Evolutionary conservation across 1,140 invertebrate species (phyloP).

Genomic region (Hermatobates lingyangjiaoensis): DNA sequence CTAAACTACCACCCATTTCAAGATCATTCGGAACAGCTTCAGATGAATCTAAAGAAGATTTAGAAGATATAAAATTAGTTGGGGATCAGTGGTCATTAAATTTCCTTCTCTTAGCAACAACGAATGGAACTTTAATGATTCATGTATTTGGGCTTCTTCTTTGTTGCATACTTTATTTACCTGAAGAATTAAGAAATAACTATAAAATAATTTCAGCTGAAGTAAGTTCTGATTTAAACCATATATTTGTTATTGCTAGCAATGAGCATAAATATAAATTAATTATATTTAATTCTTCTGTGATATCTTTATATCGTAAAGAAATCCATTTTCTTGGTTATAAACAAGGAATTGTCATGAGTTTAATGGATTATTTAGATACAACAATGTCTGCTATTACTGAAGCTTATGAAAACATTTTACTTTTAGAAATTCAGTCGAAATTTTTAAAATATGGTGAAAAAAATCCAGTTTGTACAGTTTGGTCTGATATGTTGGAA

Average conservation of each 20-base stretch:
- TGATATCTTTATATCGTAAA: conserved; percentile 40
- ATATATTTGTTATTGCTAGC: conserved; percentile 20
- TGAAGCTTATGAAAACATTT: conserved; percentile 86
- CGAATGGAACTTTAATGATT: conserved; percentile 47
- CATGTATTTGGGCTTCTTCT: conserved; percentile 71
- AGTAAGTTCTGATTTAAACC: conserved; percentile 25
- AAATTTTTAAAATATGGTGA: conserved; percentile 77
- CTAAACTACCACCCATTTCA: conserved; percentile 34
- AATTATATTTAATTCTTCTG: conserved; percentile 39
- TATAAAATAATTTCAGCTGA: conserved; percentile 20
- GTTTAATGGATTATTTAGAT: conserved; percentile 45
- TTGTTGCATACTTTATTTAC: conserved; percentile 40
- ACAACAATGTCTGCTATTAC: conserved; percentile 64
- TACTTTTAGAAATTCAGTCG: conserved; percentile 81
- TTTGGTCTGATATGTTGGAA: conserved; percentile 80
- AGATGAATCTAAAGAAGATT: conserved; percentile 33
- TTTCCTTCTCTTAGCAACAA: conserved; percentile 58
- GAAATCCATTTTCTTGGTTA: conserved; percentile 33
- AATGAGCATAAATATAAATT: conserved; percentile 25
- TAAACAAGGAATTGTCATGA: conserved; percentile 48
- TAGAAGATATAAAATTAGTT: conserved; percentile 38
- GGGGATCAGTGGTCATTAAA: conserved; percentile 50
- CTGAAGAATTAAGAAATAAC: conserved; percentile 20
- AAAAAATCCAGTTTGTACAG: conserved; percentile 50
- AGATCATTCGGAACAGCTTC: conserved; percentile 32